A percentile compares a stretch with the other conserved stretches of the same genome.
Conservation (phyloP, 2,797 vertebrate genomes). For the Clarias laeviceps region DNA sequence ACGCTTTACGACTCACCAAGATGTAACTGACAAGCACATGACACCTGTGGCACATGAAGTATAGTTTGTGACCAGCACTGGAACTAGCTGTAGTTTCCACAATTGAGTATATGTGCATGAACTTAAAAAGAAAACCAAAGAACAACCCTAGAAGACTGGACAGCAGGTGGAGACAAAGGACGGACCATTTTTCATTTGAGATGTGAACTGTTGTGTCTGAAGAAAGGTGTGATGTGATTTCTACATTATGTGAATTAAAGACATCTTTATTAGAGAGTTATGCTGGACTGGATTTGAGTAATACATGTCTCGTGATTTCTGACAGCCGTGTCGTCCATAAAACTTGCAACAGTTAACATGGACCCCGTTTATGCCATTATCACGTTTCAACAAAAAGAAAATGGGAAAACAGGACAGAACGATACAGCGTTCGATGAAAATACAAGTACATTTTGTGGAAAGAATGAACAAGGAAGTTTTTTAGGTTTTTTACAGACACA, state of each 20-base stretch:
- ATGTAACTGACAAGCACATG: conserved; percentile 72
- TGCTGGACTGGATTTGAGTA: conserved; percentile 5
- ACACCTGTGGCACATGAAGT: conserved; percentile 36
- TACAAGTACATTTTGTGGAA: background rate
- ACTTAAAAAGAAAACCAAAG: background rate
- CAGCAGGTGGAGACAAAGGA: conserved; percentile 40
- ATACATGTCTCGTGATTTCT: background rate
- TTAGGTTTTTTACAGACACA: conserved; percentile 45
- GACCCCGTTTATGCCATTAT: background rate
- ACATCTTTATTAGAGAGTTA: conserved; percentile 31
- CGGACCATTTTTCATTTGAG: conserved; percentile 13
- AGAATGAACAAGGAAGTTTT: background rate
- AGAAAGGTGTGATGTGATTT: background rate
- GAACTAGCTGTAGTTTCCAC: background rate
- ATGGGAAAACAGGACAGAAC: conserved; percentile 6
- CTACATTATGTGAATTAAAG: conserved; percentile 30
- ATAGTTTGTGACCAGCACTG: conserved; percentile 17
- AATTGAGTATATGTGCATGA: background rate
- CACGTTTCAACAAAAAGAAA: background rate
- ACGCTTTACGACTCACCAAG: conserved; percentile 87
- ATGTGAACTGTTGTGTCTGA: background rate
- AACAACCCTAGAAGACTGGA: background rate
- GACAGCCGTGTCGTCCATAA: conserved; percentile 17
- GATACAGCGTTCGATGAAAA: background rate
- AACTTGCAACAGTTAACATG: conserved; percentile 6